Evolutionary conservation across 2,113 vertebrate species (phyloP).

Genomic region (Dasyornis broadbenti): DNA sequence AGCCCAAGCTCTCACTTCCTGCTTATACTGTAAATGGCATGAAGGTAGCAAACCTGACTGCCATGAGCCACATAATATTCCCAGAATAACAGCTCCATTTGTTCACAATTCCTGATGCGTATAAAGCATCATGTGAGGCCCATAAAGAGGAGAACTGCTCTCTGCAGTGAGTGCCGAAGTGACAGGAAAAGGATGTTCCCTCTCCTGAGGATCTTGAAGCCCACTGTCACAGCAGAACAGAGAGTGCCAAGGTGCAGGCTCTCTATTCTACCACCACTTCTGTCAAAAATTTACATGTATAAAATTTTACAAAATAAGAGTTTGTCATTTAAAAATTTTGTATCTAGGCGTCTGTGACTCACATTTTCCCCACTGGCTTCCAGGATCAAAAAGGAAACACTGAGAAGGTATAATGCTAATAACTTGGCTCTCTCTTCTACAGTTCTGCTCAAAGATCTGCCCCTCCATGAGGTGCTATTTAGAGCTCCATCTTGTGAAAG

Average conservation of each 20-base stretch:
- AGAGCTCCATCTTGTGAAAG: conserved; percentile 22
- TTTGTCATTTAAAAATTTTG: conserved; percentile 14
- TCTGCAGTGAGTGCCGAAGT: background rate
- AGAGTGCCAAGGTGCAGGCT: background rate
- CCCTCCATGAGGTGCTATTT: background rate
- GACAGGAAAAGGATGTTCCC: background rate
- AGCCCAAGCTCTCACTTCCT: background rate
- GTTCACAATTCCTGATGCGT: background rate
- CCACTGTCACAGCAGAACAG: background rate
- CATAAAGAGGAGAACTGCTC: background rate
- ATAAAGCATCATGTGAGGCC: background rate
- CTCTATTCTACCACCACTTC: background rate
- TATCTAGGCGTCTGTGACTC: conserved; percentile 14
- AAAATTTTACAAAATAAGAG: conserved; percentile 3
- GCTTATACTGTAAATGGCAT: background rate
- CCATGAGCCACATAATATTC: background rate
- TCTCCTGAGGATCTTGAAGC: background rate
- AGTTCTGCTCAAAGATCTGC: background rate
- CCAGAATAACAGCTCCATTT: background rate
- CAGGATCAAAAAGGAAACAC: conserved; percentile 11
- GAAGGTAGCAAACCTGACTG: background rate
- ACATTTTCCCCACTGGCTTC: conserved; percentile 7
- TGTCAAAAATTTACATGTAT: background rate
- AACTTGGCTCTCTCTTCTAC: background rate
- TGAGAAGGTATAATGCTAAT: conserved; percentile 20